Conservation (phyloP, 2,797 vertebrate genomes). For the Schizopygopsis pylzovi region DNA sequence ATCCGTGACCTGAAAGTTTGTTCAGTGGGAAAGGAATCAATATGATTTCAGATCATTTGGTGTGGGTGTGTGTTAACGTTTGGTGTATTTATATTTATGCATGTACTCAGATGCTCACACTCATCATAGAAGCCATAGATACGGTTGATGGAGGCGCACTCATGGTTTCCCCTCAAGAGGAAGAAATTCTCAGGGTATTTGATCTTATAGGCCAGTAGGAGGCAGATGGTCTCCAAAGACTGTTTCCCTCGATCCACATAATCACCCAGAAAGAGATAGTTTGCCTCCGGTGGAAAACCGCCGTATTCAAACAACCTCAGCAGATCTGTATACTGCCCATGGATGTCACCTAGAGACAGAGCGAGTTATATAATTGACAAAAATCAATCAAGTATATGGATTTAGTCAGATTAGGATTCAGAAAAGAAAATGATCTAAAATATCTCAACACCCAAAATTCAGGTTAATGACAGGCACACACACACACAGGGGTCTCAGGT, state of each 20-base stretch:
- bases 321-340: slow-evolving; percentile 98
- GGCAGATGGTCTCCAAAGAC: slow-evolving; percentile 98
- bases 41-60: too few relatives aligned
- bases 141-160: slow-evolving; percentile 99
- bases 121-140: slow-evolving; percentile 99
- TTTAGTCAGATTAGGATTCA: neutral
- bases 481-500: too few relatives aligned
- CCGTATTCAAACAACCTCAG: slow-evolving; percentile 98
- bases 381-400: too few relatives aligned
- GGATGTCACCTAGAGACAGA: slow-evolving; percentile 86
- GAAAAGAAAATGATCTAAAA: slow-evolving; percentile 18
- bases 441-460: slow-evolving; percentile 52
- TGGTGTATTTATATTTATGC: neutral
- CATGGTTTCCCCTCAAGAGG: slow-evolving; percentile 96
- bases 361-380: neutral
- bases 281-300: slow-evolving; percentile 97
- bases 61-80: too few relatives aligned
- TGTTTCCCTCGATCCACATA: slow-evolving; percentile 99
- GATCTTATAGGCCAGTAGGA: slow-evolving; percentile 98
- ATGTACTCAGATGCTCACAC: slow-evolving; percentile 80
- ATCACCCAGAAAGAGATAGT: slow-evolving; percentile 98
- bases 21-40: slow-evolving; percentile 20
- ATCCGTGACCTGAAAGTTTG: slow-evolving; percentile 6
- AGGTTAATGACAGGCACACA: slow-evolving; percentile 69
- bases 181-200: slow-evolving; percentile 99